Base-by-base conservation (phyloP, 2,888 invertebrate genomes). In the Apomyelois bistriatella region DNA sequence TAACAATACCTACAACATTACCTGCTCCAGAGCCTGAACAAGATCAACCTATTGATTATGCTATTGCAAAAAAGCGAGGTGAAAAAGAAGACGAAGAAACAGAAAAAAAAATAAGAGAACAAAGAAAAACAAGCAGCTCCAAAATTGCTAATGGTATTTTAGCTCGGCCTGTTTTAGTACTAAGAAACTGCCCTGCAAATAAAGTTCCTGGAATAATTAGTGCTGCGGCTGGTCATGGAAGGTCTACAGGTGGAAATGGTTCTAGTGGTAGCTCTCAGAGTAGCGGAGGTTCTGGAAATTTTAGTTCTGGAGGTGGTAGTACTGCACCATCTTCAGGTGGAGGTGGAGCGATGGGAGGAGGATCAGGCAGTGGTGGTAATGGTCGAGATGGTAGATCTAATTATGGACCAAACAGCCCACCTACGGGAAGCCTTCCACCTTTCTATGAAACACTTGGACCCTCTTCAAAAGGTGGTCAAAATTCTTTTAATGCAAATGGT, bases 21-120 rank as follows among this genome's bases (percentile, higher is more conserved):
- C 88, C 91, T 5, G 63, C 88, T 41, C 59, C 88, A 56, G 94
- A 94, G 66, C 94, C 94, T 0, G 94, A 94, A 76, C 95, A 96
- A 82, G 96, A 97, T 57, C 96, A 96, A 67, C 97, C 97, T 0
- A 97, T 97, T 57, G 96, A 97, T 75, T 97, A 97, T 76, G 96
- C 94, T 71, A 95, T 97, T 61, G 96, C 96, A 17, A 96, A 96
- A 78, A 93, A 95, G 69, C 92, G 93, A 57, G 94, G 94, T 6
- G 93, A 93, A 72, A 84, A 89, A 8, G 93, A 93, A 74, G 93
- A 93, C 63, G 94, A 94, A 70, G 93, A 93, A 75, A 93, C 92
- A 57, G 95, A 92, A 84, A 93, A 92, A 65, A 92, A 93, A 73
- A 91, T 93, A 16, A 90, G 94, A 60, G 94, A 94, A 73, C 94